phyloP scores from a whole-genome alignment of 92 coral and sea anemone species.

The Phenganax stokvisi region DNA sequence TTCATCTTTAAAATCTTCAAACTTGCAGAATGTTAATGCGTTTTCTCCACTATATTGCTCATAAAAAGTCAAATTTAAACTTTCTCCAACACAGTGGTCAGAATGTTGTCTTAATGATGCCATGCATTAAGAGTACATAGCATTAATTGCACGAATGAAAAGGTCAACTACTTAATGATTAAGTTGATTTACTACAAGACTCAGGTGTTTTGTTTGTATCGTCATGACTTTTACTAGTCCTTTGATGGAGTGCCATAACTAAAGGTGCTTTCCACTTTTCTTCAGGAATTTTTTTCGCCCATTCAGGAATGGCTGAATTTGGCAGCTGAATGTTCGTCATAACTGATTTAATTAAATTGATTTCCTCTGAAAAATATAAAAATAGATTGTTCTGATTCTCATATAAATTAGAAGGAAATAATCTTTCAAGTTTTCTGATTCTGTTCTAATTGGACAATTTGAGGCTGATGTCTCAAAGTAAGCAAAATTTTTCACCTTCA shows the following conservation, averaged over 20 bases:
- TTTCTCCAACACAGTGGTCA: too few species aligned
- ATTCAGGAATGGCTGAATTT: slow-evolving; percentile 81
- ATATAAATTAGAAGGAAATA: not conserved
- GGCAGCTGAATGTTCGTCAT: slow-evolving; percentile 86
- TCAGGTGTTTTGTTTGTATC: not conserved
- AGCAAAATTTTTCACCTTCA: slow-evolving; percentile 1
- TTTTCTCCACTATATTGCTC: too few species aligned
- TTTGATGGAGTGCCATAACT: slow-evolving; percentile 34
- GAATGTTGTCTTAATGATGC: too few species aligned
- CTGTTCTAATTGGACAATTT: not conserved
- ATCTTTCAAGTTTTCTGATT: not conserved
- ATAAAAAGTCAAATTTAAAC: too few species aligned
- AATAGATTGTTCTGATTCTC: not conserved
- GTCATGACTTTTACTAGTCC: not conserved
- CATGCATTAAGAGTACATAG: too few species aligned
- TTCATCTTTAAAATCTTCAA: too few species aligned
- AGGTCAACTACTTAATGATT: not conserved
- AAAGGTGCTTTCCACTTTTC: slow-evolving; percentile 90
- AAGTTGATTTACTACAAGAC: not conserved
- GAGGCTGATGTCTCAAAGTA: not conserved
- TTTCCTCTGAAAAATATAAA: slow-evolving; percentile 62
- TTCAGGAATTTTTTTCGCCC: slow-evolving; percentile 89
- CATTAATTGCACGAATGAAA: too few species aligned
- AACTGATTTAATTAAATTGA: slow-evolving; percentile 78
- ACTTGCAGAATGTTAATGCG: too few species aligned